Evolutionary conservation across 2,888 invertebrate genomes (phyloP), one percentile per base, ranked within the genome.

Genomic region (Hydroisotoma schaefferi): DNA sequence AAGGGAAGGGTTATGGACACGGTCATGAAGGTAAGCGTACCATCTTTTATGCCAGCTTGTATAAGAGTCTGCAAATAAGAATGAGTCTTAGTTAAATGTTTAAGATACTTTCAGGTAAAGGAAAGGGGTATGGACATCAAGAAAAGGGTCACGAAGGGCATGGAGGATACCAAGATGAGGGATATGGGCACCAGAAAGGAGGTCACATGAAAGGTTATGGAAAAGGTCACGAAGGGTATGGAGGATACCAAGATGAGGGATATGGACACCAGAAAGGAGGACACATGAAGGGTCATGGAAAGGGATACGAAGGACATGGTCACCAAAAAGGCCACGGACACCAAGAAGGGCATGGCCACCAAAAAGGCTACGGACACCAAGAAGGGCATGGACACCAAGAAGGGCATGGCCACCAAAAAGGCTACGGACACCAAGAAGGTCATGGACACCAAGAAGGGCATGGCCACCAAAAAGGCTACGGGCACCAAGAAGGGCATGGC

Each of bases 201-300:
- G 33, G 33, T 33, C 33, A 33, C 33, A n/a, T n/a, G n/a, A n/a
- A 33, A 44, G 59, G 47, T 6, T 20, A 22, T 29, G 59, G 59
- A 12, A 25, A 54, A 15, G 54, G 48, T n/a, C 53, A 59, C 26
- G 23, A 15, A 22, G 48, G 23, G 2, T 33, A 25, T 28, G 59
- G 60, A 1, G 51, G 49, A 23, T 26, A 56, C 22, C 44, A 27
- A 5, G 22, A 6, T 18, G 33, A 52, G 6, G 60, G 60, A 18
- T 51, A 56, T 20, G 60, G 60, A 6, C 27, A 38, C 1, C 27
- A 33, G 22, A 25, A 43, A 20, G 20, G 25, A 20, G 23, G 22
- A 18, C 37, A 55, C 26, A 15, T 26, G 20, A 47, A 46, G 18
- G 55, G 55, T 23, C 47, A 47, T n/a, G 57, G 52, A 38, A 5